Evolutionary conservation across 2,113 vertebrate species (phyloP).

Genomic region (Myiagra hebetior): DNA sequence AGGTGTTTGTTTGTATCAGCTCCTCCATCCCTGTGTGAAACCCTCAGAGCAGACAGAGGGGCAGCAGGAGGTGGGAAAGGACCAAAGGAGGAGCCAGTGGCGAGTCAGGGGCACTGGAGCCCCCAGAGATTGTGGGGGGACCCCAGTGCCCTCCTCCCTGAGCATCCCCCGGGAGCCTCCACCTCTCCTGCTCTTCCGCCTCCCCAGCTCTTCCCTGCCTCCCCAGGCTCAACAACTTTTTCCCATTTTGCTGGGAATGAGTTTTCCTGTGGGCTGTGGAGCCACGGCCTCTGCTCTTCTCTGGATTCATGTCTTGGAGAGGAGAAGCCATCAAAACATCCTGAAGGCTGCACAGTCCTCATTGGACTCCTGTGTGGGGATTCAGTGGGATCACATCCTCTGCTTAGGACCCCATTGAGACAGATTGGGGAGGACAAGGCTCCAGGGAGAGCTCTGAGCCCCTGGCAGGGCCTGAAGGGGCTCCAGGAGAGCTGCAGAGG

Average conservation of each 20-base stretch:
- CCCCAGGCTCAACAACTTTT: background rate
- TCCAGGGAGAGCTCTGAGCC: background rate
- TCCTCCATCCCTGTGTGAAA: background rate
- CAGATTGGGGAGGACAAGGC: background rate
- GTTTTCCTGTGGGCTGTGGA: background rate
- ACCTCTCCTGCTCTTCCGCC: background rate
- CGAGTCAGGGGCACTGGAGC: background rate
- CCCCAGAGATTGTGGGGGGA: background rate
- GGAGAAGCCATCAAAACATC: background rate
- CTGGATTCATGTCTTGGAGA: background rate
- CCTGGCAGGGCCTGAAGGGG: background rate
- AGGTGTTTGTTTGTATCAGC: background rate
- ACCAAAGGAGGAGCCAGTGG: background rate
- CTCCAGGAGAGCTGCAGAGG: background rate
- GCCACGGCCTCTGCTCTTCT: background rate
- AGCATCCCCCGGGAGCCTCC: background rate
- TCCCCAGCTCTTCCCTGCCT: background rate
- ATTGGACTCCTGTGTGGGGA: background rate
- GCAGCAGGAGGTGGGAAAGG: background rate
- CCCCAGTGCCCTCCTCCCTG: background rate
- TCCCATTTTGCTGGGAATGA: background rate
- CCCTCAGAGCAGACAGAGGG: background rate
- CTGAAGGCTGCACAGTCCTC: background rate
- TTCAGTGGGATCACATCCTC: background rate
- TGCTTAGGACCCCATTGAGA: background rate